phyloP scores from a whole-genome alignment of 2,888 invertebrate species.

The Hirtodrosophila alboralis region DNA sequence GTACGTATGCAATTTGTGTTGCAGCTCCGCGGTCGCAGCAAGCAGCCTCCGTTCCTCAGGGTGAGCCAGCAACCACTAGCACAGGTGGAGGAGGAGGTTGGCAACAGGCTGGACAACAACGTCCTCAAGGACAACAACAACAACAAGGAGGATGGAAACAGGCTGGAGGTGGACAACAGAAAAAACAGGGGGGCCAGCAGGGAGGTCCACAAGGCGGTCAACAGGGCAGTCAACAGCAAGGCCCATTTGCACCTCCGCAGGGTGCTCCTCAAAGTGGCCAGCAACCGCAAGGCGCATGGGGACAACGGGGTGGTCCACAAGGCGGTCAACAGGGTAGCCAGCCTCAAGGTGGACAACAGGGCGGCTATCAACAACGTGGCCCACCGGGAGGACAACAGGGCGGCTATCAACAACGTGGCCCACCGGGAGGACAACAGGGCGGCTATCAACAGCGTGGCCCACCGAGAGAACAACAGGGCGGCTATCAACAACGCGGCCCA shows the following conservation, averaged over 20 bases:
- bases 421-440: conserved; percentile 2
- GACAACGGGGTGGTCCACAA: conserved; percentile 2
- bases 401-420: conserved; percentile 10
- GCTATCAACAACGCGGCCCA: conserved; percentile 6
- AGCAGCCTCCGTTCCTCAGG: too few relatives aligned
- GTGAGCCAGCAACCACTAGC: too few relatives aligned
- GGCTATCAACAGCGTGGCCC: conserved; percentile 5
- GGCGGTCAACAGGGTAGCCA: not conserved
- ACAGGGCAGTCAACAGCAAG: conserved; percentile 8
- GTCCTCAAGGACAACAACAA: conserved; percentile 3
- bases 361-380: conserved; percentile 6
- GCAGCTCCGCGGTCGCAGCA: conserved; percentile 1
- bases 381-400: conserved; percentile 4
- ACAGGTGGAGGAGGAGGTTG: too few relatives aligned
- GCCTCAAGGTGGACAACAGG: not conserved
- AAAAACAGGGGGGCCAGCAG: conserved; percentile 4
- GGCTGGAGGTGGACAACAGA: conserved; percentile 2
- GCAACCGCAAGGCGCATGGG: too few relatives aligned
- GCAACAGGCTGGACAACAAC: not conserved
- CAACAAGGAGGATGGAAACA: conserved; percentile 6
- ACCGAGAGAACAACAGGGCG: conserved; percentile 7
- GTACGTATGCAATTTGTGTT: not conserved
- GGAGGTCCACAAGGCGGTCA: conserved; percentile 7
- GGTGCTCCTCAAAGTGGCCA: not conserved
- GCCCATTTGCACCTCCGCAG: too few relatives aligned